Evolutionary conservation across 2,113 vertebrate genomes (phyloP), one percentile per base, ranked within the genome.

Genomic region (Perca schrenkii): DNA sequence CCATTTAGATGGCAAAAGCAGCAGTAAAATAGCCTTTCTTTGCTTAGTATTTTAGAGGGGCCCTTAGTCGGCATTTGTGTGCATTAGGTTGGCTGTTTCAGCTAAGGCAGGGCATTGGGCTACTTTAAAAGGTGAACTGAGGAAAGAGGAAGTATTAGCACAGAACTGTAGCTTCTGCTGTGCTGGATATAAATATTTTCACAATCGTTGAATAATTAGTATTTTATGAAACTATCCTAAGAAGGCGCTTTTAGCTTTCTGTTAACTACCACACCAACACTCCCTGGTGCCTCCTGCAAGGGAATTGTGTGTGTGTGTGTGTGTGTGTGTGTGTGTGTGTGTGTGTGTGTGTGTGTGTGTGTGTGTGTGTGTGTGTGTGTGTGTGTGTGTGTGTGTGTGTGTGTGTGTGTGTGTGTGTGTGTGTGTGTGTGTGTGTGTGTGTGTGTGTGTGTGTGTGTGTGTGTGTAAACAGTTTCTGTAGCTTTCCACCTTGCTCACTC

Each of bases 21-120:
- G 79, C 80, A 89, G 81, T 84, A 76, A 86, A 91, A 82, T 76
- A 31, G 63, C 76, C 86, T 56, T 65, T 80, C 57, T 84, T 79
- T 73, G 80, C 74, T 64, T 82, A 76, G 79, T 87, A 64, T 90
- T 90, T 91, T 25, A 63, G 78, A 76, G 56, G 61, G 58, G 77
- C 73, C 68, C 84, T 82, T 88, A 86, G 77, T 90, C 79, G 89
- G 90, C 89, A 79, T 84, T 81, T 86, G 82, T 88, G 84, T 86
- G 86, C 69, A 56, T 90, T 83, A 86, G 57, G 57, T 79, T 80
- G 68, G 64, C 71, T 73, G 74, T 86, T 82, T 88, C 62, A 88
- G 91, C 85, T 85, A 82, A 91, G 86, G 67, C 47, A 22, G 73
- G 68, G 61, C 46, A 78, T 86, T 56, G 53, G 76, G 67, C 84